These are phyloP conservation scores for Lasioglossum malachurum DNA, from an alignment of 2,888 invertebrate genomes.

Conservation along the genomic window DNA sequence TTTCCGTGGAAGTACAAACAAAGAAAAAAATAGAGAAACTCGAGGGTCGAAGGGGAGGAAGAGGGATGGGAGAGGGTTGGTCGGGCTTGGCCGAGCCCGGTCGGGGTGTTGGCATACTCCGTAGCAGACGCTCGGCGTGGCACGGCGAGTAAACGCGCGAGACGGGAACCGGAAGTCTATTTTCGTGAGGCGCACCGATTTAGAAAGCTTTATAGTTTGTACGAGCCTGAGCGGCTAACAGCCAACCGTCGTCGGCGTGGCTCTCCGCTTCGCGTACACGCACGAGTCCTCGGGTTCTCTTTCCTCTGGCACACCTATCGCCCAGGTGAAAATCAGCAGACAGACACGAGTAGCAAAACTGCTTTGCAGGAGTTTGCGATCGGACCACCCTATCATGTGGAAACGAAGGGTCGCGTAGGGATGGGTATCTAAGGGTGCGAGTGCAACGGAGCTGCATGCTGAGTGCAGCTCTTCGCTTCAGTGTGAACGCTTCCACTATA, in stretches of 20 bases:
- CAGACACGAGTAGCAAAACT: background rate
- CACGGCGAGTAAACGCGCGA: slow-evolving; percentile 69
- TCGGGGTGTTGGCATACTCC: slow-evolving; percentile 79
- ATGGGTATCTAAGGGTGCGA: too few relatives aligned
- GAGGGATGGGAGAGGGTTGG: slow-evolving; percentile 18
- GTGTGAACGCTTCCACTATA: too few relatives aligned
- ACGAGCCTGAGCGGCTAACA: slow-evolving; percentile 69
- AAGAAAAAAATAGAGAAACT: background rate
- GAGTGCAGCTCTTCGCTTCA: too few relatives aligned
- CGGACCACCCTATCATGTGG: too few relatives aligned
- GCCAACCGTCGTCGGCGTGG: slow-evolving; percentile 63
- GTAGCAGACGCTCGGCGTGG: slow-evolving; percentile 78
- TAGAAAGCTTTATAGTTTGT: slow-evolving; percentile 84
- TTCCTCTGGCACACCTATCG: background rate
- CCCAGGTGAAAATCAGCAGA: background rate
- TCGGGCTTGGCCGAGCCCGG: slow-evolving; percentile 43
- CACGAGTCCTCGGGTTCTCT: slow-evolving; percentile 44
- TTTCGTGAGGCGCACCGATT: slow-evolving; percentile 83
- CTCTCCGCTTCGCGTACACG: slow-evolving; percentile 43
- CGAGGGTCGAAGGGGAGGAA: background rate
- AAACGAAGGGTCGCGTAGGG: too few relatives aligned
- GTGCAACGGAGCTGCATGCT: too few relatives aligned
- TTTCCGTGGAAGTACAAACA: slow-evolving; percentile 20
- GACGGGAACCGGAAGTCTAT: slow-evolving; percentile 85
- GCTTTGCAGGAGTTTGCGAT: too few relatives aligned